Base-by-base conservation (phyloP, 2,797 vertebrate species). In the Gorsachius magnificus region DNA sequence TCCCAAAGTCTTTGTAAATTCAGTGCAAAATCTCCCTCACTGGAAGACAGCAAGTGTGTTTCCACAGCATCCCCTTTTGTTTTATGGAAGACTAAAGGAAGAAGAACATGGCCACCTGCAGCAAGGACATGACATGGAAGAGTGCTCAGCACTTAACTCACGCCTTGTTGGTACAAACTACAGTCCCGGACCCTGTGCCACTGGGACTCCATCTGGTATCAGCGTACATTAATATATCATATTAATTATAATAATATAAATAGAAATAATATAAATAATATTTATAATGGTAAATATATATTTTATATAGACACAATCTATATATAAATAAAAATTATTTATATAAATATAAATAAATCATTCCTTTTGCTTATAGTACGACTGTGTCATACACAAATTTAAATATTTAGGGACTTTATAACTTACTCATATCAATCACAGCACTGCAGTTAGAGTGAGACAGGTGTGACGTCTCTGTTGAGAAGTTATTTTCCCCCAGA, bases 11-110 rank as follows among this genome's bases (percentile, higher is more conserved):
- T 35, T n/a, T 63, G 60, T 43, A 38, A 61, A 69, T 51, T 53
- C 68, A 38, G 45, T 0, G 45, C 53, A n/a, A 72, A 80, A 26
- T 48, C n/a, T 56, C 13, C 71, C 4, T 0, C 9, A 0, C 24
- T 61, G 64, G 65, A 46, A 61, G 48, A 1, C 28, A 53, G 64
- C 51, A 72, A 35, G 36, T 0, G n/a, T 45, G 63, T 17, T 57
- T 18, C 79, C 54, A 41, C 41, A 63, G 50, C 76, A n/a, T 76
- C n/a, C 36, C 63, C 28, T 45, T 38, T 20, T 12, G 51, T 24
- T 60, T 80, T 24, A 6, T 36, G 64, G 41, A 33, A 31, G n/a
- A 6, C 7, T 14, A 9, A 45, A 76, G 58, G 58, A 38, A 14
- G 31, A 45, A 26, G 71, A 38, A 22, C 17, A 33, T 2, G 79